These are phyloP conservation scores for Troides oblongomaculatus DNA, from an alignment of 2,888 invertebrate genomes.

Conservation along the genomic window DNA sequence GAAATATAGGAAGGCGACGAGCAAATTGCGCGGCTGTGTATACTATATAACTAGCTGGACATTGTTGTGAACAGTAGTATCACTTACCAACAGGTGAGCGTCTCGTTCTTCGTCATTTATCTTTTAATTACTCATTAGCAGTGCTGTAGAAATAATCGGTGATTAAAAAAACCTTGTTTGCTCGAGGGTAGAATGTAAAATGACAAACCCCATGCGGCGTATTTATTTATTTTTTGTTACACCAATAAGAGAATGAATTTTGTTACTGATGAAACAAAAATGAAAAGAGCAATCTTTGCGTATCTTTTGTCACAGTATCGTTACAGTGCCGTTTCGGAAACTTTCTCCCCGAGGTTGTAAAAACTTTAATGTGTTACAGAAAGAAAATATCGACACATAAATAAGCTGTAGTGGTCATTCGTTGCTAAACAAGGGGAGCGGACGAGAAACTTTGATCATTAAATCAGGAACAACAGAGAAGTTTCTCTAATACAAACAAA, in stretches of 20 bases:
- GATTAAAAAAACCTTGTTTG: not conserved
- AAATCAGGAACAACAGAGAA: conserved; percentile 51
- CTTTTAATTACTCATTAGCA: not conserved
- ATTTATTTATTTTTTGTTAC: not conserved
- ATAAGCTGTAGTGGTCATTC: conserved; percentile 48
- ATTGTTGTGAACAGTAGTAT: too few relatives aligned
- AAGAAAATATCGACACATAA: conserved; percentile 36
- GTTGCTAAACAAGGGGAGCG: conserved; percentile 52
- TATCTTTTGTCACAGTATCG: conserved; percentile 14
- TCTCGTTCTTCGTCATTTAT: too few relatives aligned
- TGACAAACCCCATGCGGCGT: not conserved
- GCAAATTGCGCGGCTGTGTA: too few relatives aligned
- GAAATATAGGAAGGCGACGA: too few relatives aligned
- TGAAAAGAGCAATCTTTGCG: not conserved
- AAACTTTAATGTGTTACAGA: conserved; percentile 21
- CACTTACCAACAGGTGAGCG: too few relatives aligned
- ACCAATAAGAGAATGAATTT: not conserved
- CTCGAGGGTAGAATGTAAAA: not conserved
- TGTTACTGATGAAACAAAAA: not conserved
- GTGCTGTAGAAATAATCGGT: not conserved
- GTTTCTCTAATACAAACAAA: conserved; percentile 13
- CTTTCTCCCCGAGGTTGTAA: conserved; percentile 13
- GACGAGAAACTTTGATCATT: conserved; percentile 65
- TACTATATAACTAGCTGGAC: too few relatives aligned
- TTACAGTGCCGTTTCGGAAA: conserved; percentile 10